Conservation (phyloP, 2,113 vertebrate genomes). For the Micromys minutus region DNA sequence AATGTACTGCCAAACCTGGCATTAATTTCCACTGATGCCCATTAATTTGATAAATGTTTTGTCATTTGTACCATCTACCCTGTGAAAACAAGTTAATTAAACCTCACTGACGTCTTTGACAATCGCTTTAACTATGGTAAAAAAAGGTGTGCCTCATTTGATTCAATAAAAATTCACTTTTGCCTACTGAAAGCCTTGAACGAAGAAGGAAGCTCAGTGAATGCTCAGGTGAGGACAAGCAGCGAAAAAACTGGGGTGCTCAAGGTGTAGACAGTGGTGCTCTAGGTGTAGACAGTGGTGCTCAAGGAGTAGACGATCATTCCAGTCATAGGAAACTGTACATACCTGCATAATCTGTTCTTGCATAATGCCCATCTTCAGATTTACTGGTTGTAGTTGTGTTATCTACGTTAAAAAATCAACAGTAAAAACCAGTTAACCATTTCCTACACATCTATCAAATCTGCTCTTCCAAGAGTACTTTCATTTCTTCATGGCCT, state of each 20-base stretch:
- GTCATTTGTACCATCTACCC: slow-evolving; percentile 68
- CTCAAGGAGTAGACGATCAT: background rate
- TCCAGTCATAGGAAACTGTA: slow-evolving; percentile 24
- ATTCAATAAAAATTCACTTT: slow-evolving; percentile 36
- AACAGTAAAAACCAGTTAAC: background rate
- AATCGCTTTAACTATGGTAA: slow-evolving; percentile 67
- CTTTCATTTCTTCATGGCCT: background rate
- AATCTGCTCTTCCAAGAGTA: background rate
- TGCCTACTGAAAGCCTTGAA: slow-evolving; percentile 24
- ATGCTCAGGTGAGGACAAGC: background rate
- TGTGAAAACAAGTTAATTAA: slow-evolving; percentile 78
- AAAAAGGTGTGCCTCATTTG: slow-evolving; percentile 18
- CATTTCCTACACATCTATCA: background rate
- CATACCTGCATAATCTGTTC: slow-evolving; percentile 94
- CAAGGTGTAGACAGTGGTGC: background rate
- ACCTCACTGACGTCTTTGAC: slow-evolving; percentile 79
- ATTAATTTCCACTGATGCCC: slow-evolving; percentile 74
- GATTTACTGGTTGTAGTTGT: slow-evolving; percentile 92
- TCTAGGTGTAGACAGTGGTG: background rate
- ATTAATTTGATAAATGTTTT: slow-evolving; percentile 78
- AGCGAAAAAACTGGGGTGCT: background rate
- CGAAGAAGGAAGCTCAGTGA: background rate
- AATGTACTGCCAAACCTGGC: slow-evolving; percentile 68
- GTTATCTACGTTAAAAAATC: slow-evolving; percentile 89
- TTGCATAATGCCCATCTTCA: slow-evolving; percentile 94